Base-by-base conservation (phyloP, 2,888 invertebrate species). In the Barypeithes pellucidus region DNA sequence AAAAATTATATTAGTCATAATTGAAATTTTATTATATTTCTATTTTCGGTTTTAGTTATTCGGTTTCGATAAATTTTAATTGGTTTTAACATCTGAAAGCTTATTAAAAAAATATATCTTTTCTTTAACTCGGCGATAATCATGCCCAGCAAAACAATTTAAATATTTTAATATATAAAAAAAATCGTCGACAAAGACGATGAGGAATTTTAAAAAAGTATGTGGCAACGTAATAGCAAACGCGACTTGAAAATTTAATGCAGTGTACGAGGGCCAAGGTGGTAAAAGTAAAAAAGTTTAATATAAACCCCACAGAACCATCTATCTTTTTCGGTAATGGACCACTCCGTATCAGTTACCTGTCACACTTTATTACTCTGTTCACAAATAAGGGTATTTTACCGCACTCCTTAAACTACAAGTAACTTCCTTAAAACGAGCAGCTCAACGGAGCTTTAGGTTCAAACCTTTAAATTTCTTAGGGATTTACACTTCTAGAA, bases 301-400 rank as follows among this genome's bases (percentile, higher is more conserved):
- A 75, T 75, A 75, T 75, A 76, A 76, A 73, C 76, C 69, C 72
- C 63, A 68, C 69, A 68, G 29, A 74, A 76, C 76, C 74, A 76
- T 76, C 76, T 76, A 76, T 76, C 76, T 76, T 76, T 74, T 76
- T 76, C 74, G 66, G 74, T 77, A 77, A 75, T 77, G 77, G 77
- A 77, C 77, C 75, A 72, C 73, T 73, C 66, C 77, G 75, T 77
- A 77, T 75, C 75, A 75, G 76, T 76, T 68, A 76, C 75, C 76
- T 76, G 76, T 76, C 76, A 76, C 75, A 61, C 76, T 75, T 75
- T 76, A 76, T 76, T 76, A 76, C 72, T 52, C 59, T 70, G 73
- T 74, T 75, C 72, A 76, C 76, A 76, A 76, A 76, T 76, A 76
- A 76, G 75, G 73, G 69, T 67, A 73, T 75, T 75, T 75, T 70